Base-by-base conservation (phyloP, 2,797 vertebrate genomes). In the Crocodylus rhombifer region DNA sequence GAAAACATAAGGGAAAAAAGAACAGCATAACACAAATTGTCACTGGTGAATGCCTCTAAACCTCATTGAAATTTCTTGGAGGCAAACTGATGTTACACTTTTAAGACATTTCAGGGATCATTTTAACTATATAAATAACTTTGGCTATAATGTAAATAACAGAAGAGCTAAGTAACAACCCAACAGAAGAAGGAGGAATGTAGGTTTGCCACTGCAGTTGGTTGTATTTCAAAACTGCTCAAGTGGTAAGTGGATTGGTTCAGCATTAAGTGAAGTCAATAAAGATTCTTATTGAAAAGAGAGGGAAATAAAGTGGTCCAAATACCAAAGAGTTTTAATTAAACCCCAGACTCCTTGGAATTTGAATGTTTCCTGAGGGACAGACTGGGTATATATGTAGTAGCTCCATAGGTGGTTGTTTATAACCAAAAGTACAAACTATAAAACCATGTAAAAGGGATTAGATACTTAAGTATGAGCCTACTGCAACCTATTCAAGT, bases 11-110 rank as follows among this genome's bases (percentile, higher is more conserved):
- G 67, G 90, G 7, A 75, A 79, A 33, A 64, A 8, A 14, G 84
- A 78, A 80, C 20, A 1, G 9, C 55, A 2, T 5, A 67, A 57
- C 14, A 3, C 5, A 1, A 79, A 30, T 21, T n/a, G 0, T 4
- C 51, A 60, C 2, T 65, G 71, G 83, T 57, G 13, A 18, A 11
- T 33, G 77, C 80, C 8, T 3, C 7, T 82, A 76, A 30, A 79
- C 3, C 23, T 89, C 57, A 64, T 11, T 20, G n/a, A 86, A 16
- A 1, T 84, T 3, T 18, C 73, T 42, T 6, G 14, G 25, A 83
- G 21, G 90, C 80, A 82, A 92, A 58, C 2, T 73, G 28, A 64
- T 61, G 91, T 89, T 17, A 30, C 2, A 86, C 5, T 10, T 80
- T 88, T 20, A 9, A 80, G 17, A 82, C 80, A 80, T 33, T 20